Base-by-base conservation (phyloP, 1,140 invertebrate genomes). In the Neodiprion pinetum region DNA sequence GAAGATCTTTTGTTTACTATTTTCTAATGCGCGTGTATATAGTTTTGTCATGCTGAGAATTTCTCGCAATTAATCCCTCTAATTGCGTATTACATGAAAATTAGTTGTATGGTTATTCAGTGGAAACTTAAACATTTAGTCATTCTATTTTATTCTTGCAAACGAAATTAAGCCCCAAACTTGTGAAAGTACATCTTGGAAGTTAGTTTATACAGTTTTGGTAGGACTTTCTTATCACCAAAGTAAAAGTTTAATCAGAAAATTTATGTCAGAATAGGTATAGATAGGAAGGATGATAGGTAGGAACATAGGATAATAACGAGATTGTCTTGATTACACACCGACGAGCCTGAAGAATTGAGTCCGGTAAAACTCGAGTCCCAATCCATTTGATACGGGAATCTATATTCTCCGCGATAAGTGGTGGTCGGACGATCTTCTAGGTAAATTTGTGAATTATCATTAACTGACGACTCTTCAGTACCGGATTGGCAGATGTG, bases 401-500 rank as follows among this genome's bases (percentile, higher is more conserved):
- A 86, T 73, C 82, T 79, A 80, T 84, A 85, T 80, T 86, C 86
- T 72, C 80, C 84, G 53, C 80, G 79, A 71, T 82, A 86, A 14
- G 82, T 81, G 53, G 79, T 77, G 76, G 80, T 80, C 72, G 10
- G 61, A 47, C 80, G 79, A 72, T 79, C 70, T 40, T 83, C 80
- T 72, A 76, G 77, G 76, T 83, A 80, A 80, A 9, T 88, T 84
- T 47, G 87, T 78, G 76, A 82, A 78, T 80, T 82, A 81, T 81
- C 79, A 75, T 72, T 76, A 71, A 77, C 75, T 66, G 72, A 71
- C 71, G 70, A 75, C 70, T 81, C 81, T 80, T 89, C 90, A 76
- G 84, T 89, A 75, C 87, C 88, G 82, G 89, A 88, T 21, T 87
- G 82, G 83, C 95, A 96, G 17, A 90, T 91, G 84, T 93, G 91